Conservation (phyloP, 2,888 invertebrate genomes). For the Pherbina coryleti region DNA sequence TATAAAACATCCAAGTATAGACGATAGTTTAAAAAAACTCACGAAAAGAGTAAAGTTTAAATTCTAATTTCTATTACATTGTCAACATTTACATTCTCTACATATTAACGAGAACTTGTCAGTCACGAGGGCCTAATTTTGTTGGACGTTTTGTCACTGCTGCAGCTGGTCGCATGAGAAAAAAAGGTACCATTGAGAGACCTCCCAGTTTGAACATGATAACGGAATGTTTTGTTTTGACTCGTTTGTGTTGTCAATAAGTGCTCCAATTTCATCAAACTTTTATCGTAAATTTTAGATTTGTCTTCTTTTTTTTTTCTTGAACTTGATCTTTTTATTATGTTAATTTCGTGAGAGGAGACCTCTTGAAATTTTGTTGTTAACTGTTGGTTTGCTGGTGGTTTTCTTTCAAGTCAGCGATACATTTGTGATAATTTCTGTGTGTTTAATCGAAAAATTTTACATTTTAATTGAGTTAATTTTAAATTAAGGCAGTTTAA, state of each 20-base stretch:
- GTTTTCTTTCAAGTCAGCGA: not conserved
- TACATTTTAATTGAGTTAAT: constrained; percentile 4
- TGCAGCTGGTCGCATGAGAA: not conserved
- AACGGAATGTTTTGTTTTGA: constrained; percentile 43
- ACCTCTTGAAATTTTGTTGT: not conserved
- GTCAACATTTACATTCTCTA: constrained; percentile 1
- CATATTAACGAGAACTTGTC: not conserved
- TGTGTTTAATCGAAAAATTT: not conserved
- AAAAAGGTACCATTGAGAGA: constrained; percentile 21
- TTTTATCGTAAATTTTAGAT: not conserved
- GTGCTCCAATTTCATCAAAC: constrained; percentile 57
- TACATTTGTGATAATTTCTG: constrained; percentile 13
- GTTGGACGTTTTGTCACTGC: not conserved
- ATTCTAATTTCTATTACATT: not conserved
- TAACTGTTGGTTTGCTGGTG: not conserved
- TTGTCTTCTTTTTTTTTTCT: not conserved
- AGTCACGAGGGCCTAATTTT: constrained; percentile 12
- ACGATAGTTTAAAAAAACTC: too few relatives aligned
- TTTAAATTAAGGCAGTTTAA: not conserved
- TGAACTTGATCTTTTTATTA: constrained; percentile 7
- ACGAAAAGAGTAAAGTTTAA: too few relatives aligned
- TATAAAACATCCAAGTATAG: too few relatives aligned
- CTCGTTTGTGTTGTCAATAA: constrained; percentile 62
- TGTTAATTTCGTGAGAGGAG: not conserved
- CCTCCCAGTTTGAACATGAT: constrained; percentile 40